Conservation (phyloP, 1,140 invertebrate species). For the Zaprionus lachaisei region DNA sequence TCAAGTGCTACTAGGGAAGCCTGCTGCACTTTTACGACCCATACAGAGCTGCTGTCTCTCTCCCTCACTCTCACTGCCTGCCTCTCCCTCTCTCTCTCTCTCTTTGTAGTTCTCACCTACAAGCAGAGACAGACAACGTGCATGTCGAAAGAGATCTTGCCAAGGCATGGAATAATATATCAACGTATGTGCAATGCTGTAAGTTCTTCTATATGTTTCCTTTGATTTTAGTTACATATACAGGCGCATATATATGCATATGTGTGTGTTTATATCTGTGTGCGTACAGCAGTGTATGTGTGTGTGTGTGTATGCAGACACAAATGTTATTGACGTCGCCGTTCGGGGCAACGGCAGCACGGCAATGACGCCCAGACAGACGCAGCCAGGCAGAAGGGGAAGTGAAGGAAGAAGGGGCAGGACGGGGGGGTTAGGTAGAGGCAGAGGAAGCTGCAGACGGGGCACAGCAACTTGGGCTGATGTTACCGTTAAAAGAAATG, state of each 20-base stretch:
- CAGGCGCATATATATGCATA: not conserved
- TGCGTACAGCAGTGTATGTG: slow-evolving; percentile 24
- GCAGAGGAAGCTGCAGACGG: slow-evolving; percentile 12
- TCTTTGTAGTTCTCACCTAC: slow-evolving; percentile 35
- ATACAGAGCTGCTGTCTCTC: not conserved
- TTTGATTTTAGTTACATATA: slow-evolving; percentile 56
- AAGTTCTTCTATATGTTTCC: slow-evolving; percentile 43
- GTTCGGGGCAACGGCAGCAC: slow-evolving; percentile 44
- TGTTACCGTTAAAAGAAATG: slow-evolving; percentile 82
- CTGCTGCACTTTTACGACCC: slow-evolving; percentile 22
- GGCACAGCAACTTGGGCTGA: slow-evolving; percentile 39
- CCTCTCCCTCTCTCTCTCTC: not conserved
- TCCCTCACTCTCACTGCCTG: not conserved
- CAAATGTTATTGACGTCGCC: slow-evolving; percentile 80
- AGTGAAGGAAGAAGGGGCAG: not conserved
- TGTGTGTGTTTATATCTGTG: slow-evolving; percentile 13
- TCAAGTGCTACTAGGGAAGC: slow-evolving; percentile 20
- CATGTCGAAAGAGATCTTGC: slow-evolving; percentile 54
- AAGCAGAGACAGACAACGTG: slow-evolving; percentile 24
- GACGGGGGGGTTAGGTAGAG: too few species aligned
- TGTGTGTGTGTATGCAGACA: slow-evolving; percentile 50
- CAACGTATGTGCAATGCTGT: not conserved
- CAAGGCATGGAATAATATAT: slow-evolving; percentile 29
- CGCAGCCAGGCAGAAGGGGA: not conserved
- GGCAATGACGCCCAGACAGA: slow-evolving; percentile 38